Conservation (phyloP, 1,140 invertebrate genomes). For the Armadillidium nasatum region DNA sequence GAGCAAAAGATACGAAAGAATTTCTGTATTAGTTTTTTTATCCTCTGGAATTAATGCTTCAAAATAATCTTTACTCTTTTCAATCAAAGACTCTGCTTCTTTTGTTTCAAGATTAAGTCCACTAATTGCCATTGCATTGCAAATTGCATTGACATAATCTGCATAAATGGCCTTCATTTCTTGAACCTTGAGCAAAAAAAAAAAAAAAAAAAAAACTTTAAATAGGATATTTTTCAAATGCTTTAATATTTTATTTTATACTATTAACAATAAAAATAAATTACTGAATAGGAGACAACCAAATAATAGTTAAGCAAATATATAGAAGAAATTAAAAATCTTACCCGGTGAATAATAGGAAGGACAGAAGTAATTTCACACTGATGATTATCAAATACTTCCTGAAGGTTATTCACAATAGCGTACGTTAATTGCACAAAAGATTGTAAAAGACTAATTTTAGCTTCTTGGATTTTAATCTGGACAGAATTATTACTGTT, state of each 20-base stretch:
- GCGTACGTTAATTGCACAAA: neutral
- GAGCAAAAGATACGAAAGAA: conserved; percentile 14
- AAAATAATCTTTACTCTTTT: neutral
- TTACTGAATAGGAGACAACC: neutral
- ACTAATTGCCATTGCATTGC: conserved; percentile 66
- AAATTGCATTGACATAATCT: conserved; percentile 65
- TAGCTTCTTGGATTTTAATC: neutral
- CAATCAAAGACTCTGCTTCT: conserved; percentile 44
- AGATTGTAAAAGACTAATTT: neutral
- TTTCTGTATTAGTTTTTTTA: neutral
- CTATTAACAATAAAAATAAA: neutral
- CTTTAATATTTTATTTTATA: too few species aligned
- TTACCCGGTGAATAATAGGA: neutral
- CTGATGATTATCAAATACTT: conserved; percentile 2
- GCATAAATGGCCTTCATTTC: conserved; percentile 67
- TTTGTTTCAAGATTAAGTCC: conserved; percentile 63
- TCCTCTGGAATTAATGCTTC: neutral
- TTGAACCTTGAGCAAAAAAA: conserved; percentile 64
- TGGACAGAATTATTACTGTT: neutral
- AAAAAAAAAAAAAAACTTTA: conserved; percentile 61
- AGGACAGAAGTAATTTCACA: neutral
- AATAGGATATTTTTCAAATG: too few species aligned
- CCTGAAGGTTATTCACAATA: neutral
- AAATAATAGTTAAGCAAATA: neutral
- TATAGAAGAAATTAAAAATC: neutral